Percentiles rank a stretch among this genome's conserved stretches.
Conservation (phyloP, 2,888 invertebrate genomes). For the Agrypnus murinus region DNA sequence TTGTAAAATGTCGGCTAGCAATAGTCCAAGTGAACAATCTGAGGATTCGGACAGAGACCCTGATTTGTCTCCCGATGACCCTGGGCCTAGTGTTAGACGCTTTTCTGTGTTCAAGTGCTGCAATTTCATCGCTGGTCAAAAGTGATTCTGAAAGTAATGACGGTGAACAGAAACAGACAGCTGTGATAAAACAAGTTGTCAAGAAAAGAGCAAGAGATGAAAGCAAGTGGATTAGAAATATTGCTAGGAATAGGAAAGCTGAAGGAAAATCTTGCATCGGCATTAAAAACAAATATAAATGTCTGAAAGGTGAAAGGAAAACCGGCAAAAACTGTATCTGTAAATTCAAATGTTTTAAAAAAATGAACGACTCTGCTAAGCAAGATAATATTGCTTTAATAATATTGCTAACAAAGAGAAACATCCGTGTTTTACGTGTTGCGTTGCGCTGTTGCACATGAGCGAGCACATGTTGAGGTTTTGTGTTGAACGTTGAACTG, state of each 20-base stretch:
- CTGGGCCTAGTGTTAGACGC: too few species aligned
- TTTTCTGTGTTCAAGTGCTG: too few species aligned
- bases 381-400: conserved; percentile 40
- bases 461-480: too few species aligned
- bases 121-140: too few species aligned
- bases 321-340: conserved; percentile 13
- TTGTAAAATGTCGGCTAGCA: too few species aligned
- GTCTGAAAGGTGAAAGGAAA: conserved; percentile 13
- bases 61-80: too few species aligned
- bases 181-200: conserved; percentile 11
- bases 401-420: conserved; percentile 40
- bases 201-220: conserved; percentile 4
- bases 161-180: background rate
- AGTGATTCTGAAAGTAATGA: conserved; percentile 33
- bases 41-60: too few species aligned
- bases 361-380: conserved; percentile 38
- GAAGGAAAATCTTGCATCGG: conserved; percentile 11
- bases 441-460: too few species aligned
- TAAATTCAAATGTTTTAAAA: conserved; percentile 26
- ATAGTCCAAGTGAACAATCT: too few species aligned
- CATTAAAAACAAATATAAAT: conserved; percentile 22
- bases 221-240: conserved; percentile 13
- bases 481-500: too few species aligned
- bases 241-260: conserved; percentile 19
- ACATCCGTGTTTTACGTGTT: too few species aligned